Percentiles rank a stretch among this genome's conserved stretches.
Evolutionary conservation across 2,888 invertebrate species (phyloP).

Genomic region (Axea sp.): DNA sequence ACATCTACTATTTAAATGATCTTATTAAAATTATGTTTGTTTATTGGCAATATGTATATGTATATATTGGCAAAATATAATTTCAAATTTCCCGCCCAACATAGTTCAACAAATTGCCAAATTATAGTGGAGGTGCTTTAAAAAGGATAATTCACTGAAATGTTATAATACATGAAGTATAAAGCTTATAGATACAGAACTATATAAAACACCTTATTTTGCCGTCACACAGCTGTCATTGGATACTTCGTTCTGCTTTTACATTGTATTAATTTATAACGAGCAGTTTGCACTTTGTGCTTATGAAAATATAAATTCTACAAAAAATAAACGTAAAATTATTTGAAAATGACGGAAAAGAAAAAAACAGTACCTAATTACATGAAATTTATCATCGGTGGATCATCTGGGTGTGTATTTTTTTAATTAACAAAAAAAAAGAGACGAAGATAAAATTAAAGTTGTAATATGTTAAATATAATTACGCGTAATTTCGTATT

Average conservation of each 20-base stretch:
- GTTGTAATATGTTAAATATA: too few species aligned
- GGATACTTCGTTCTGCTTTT: conserved; percentile 10
- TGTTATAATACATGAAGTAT: too few species aligned
- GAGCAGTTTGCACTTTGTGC: conserved; percentile 8
- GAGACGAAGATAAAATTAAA: too few species aligned
- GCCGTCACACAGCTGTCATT: conserved; percentile 44
- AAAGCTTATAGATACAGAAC: too few species aligned
- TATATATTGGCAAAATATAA: too few species aligned
- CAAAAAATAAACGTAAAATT: background rate
- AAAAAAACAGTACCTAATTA: conserved; percentile 74
- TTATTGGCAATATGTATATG: too few species aligned
- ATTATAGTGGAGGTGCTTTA: conserved; percentile 7
- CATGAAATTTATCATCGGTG: conserved; percentile 76
- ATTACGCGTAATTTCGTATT: too few species aligned
- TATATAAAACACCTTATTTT: background rate
- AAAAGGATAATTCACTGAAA: too few species aligned
- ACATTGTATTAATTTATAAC: conserved; percentile 6
- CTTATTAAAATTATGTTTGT: too few species aligned
- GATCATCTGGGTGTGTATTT: conserved; percentile 74
- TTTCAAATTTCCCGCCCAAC: conserved; percentile 19
- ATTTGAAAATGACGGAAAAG: conserved; percentile 69
- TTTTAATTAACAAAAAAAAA: background rate
- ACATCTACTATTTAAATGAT: too few species aligned
- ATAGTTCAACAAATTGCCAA: conserved; percentile 3
- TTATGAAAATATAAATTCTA: background rate